phyloP scores from a whole-genome alignment of 2,888 invertebrate genomes.

The Argynnis bischoffii region DNA sequence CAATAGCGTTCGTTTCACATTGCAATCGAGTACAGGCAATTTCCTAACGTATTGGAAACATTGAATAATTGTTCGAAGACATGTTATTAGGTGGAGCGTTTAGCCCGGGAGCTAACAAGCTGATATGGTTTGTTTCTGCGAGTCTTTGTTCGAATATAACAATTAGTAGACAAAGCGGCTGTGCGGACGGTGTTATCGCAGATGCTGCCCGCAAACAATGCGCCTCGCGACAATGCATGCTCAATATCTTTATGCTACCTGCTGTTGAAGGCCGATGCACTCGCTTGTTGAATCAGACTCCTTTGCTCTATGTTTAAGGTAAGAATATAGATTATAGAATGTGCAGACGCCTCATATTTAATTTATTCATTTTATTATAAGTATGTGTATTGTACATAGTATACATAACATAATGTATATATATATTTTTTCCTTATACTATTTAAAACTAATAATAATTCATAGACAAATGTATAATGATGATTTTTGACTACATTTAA shows the following conservation, averaged over 20 bases:
- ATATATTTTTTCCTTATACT: no score
- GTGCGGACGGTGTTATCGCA: conserved; percentile 62
- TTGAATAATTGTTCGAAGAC: conserved; percentile 75
- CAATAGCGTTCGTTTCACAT: conserved; percentile 55
- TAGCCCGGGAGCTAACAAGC: conserved; percentile 71
- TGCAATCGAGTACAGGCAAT: conserved; percentile 68
- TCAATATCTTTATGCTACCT: conserved; percentile 76
- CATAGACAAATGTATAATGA: no score
- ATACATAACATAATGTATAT: no score
- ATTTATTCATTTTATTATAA: no score
- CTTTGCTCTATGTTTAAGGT: conserved; percentile 56
- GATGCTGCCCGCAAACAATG: conserved; percentile 63
- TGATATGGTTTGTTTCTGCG: conserved; percentile 71
- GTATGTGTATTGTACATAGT: no score
- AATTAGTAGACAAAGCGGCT: conserved; percentile 72
- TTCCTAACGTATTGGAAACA: conserved; percentile 75
- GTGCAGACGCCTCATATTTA: neutral
- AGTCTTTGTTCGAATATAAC: conserved; percentile 76
- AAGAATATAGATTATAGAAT: conserved; percentile 40
- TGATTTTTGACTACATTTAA: no score
- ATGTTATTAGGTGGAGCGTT: conserved; percentile 75
- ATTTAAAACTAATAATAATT: no score
- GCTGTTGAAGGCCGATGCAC: conserved; percentile 72
- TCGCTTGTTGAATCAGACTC: conserved; percentile 62
- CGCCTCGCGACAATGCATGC: conserved; percentile 67